A percentile compares a stretch with the other conserved stretches of the same genome.
These are phyloP conservation scores for Drosophila antonietae DNA, from an alignment of 2,888 invertebrate genomes.

Conservation along the genomic window DNA sequence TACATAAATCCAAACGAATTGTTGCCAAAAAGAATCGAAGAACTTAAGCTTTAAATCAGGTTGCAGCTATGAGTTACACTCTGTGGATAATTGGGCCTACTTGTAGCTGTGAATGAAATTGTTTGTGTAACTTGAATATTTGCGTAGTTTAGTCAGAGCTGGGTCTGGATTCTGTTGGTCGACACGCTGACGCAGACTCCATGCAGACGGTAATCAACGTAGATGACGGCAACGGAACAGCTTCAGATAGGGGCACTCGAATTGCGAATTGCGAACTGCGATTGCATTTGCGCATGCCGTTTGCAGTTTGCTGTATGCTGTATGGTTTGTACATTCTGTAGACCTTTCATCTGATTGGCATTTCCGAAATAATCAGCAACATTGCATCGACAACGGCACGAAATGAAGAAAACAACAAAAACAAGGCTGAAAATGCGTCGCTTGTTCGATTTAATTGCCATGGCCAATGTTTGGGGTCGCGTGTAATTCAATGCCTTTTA, in stretches of 20 bases:
- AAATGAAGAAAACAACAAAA: constrained; percentile 41
- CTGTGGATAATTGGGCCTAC: constrained; percentile 55
- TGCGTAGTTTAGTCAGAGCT: constrained; percentile 29
- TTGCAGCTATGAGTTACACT: neutral
- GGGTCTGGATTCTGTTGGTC: constrained; percentile 6
- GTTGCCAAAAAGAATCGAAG: constrained; percentile 53
- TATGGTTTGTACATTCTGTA: constrained; percentile 31
- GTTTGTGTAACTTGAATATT: constrained; percentile 29
- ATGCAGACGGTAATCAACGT: constrained; percentile 56
- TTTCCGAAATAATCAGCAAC: constrained; percentile 75
- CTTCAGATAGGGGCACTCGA: constrained; percentile 8
- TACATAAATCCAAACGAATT: constrained; percentile 58
- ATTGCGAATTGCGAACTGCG: constrained; percentile 9
- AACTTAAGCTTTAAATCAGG: constrained; percentile 4
- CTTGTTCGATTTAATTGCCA: constrained; percentile 79
- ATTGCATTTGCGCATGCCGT: constrained; percentile 31
- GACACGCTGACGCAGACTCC: constrained; percentile 44
- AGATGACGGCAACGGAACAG: constrained; percentile 34
- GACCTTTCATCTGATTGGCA: constrained; percentile 78
- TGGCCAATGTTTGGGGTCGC: constrained; percentile 59
- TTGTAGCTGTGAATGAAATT: constrained; percentile 57
- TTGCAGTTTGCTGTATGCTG: constrained; percentile 1
- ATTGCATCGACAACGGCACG: constrained; percentile 66
- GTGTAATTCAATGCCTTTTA: constrained; percentile 76
- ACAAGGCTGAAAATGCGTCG: constrained; percentile 52